Conservation (phyloP, 2,888 invertebrate genomes). For the Yponomeuta sedellus region DNA sequence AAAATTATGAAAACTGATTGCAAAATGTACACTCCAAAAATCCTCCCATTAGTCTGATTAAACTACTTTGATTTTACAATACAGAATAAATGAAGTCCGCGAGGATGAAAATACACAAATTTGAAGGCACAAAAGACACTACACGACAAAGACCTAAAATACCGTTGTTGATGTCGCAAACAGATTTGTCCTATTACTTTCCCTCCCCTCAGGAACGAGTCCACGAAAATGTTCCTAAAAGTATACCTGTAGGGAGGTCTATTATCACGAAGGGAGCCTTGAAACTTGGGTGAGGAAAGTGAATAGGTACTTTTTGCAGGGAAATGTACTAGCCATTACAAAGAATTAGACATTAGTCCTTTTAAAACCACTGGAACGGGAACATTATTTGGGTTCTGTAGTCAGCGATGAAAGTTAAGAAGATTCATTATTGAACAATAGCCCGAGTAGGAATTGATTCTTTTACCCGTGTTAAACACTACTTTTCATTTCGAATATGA, state of each 20-base stretch:
- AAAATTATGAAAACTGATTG: too few species aligned
- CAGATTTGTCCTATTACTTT: neutral
- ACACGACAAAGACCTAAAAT: neutral
- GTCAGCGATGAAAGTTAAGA: too few species aligned
- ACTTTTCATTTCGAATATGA: too few species aligned
- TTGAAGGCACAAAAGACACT: neutral
- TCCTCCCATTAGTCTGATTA: too few species aligned
- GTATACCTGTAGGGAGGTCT: neutral
- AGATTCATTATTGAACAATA: too few species aligned
- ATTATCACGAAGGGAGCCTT: neutral
- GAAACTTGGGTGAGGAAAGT: neutral
- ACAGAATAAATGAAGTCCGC: neutral
- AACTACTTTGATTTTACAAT: neutral
- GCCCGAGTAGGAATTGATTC: too few species aligned
- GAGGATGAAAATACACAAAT: neutral
- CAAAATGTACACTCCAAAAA: too few species aligned
- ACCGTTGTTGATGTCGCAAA: neutral
- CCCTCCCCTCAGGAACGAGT: neutral
- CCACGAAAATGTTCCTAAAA: neutral
- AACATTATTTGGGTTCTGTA: too few species aligned
- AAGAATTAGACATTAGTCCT: too few species aligned
- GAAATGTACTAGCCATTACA: too few species aligned
- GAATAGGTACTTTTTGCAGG: neutral
- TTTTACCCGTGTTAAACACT: too few species aligned
- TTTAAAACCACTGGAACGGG: too few species aligned